phyloP scores from a whole-genome alignment of 2,888 invertebrate genomes.

The Choreutis nemorana region DNA sequence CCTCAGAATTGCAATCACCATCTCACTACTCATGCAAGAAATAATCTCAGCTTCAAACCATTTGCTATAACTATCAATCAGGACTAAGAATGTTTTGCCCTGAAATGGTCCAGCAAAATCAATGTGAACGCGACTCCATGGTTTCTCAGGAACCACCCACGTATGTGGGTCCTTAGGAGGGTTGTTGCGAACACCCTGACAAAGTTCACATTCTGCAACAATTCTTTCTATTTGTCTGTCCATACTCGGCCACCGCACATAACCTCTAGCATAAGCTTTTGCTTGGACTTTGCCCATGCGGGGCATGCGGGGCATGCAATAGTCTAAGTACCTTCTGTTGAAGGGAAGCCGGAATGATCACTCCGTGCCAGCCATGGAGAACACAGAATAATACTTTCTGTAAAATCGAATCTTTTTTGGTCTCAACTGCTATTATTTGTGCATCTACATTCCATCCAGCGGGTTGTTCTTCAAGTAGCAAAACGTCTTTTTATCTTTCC shows the following conservation, averaged over 20 bases:
- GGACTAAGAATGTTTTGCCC: slow-evolving; percentile 12
- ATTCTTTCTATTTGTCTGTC: slow-evolving; percentile 10
- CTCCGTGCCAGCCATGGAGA: neutral
- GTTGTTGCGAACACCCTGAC: slow-evolving; percentile 10
- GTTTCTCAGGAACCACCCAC: slow-evolving; percentile 12
- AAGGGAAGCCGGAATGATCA: too few species aligned
- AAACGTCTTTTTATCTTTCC: slow-evolving; percentile 6
- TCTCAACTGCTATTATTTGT: slow-evolving; percentile 6
- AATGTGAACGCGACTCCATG: slow-evolving; percentile 12
- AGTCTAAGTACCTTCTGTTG: neutral
- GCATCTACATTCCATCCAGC: slow-evolving; percentile 7
- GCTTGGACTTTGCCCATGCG: slow-evolving; percentile 11
- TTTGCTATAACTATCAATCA: slow-evolving; percentile 14
- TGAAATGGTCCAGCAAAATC: slow-evolving; percentile 14
- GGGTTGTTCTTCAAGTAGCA: slow-evolving; percentile 10
- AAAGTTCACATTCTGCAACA: slow-evolving; percentile 9
- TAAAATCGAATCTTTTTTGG: slow-evolving; percentile 4
- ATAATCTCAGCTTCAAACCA: slow-evolving; percentile 14
- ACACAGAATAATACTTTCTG: neutral
- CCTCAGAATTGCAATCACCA: slow-evolving; percentile 13
- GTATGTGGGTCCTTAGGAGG: slow-evolving; percentile 10
- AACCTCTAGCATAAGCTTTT: slow-evolving; percentile 12
- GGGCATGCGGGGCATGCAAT: slow-evolving; percentile 6
- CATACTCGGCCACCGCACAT: slow-evolving; percentile 11
- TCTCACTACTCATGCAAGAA: slow-evolving; percentile 10